Evolutionary conservation across 2,113 vertebrate genomes (phyloP), one percentile per base, ranked within the genome.

Genomic region (Oreochromis aureus): DNA sequence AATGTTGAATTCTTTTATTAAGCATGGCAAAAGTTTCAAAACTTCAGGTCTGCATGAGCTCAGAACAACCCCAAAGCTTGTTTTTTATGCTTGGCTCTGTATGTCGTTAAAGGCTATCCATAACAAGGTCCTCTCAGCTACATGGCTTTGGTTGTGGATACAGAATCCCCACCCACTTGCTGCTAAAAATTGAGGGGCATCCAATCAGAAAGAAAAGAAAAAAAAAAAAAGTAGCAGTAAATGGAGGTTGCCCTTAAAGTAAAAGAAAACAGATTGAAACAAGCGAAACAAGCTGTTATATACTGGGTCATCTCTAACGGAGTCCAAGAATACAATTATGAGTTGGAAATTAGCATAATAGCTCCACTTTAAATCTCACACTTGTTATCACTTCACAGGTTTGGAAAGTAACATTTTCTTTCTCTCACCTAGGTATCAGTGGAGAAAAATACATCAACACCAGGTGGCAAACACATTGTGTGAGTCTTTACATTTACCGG

Each of bases 401-500:
- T 34, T 78, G 27, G 11, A 69, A 53, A 53, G 18, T 16, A 78
- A 71, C 15, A 34, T 48, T 51, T 10, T 24, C 66, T 54, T 93
- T 86, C 59, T 54, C 46, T 53, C 46, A 32, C 71, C 56, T 66
- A 79, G 71, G 27, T 51, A 76, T 19, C 48, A 80, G 7, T 80
- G 24, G 15, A 34, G 44, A 58, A 56, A 69, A 85, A 82, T 36
- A 87, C 53, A 83, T 51, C 41, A 58, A 86, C 44, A 82, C 27
- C 79, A 85, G 79, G 71, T 88, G 71, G 19, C n/a, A 81, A 79
- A 80, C 19, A 13, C 78, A 34, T 73, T 84, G 41, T 56, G 39
- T 73, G 48, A 69, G 32, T 53, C 13, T 79, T 7, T 84, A 44
- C 51, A 80, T 73, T 56, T 95, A 97, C 96, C 96, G 19, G 96